These are phyloP conservation scores for Poeciliopsis presidionis DNA, from an alignment of 2,797 vertebrate genomes.

Conservation along the genomic window DNA sequence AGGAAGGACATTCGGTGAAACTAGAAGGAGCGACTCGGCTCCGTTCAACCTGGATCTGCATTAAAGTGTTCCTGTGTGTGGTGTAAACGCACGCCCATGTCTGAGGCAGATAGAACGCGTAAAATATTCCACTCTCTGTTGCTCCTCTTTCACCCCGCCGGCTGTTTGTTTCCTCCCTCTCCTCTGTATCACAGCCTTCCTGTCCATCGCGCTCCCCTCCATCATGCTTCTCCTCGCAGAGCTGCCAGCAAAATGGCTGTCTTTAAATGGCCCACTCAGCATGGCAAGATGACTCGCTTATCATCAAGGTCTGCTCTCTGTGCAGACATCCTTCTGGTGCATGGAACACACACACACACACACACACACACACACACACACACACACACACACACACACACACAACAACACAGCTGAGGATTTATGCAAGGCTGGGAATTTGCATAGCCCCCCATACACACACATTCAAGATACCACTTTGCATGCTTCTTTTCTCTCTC, in stretches of 20 bases:
- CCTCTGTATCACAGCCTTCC: constrained; percentile 35
- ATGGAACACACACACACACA: constrained; percentile 14
- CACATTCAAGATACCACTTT: constrained; percentile 4
- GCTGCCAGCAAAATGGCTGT: constrained; percentile 65
- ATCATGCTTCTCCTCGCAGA: constrained; percentile 57
- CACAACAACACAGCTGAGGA: constrained; percentile 30
- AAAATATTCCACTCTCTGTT: constrained; percentile 22
- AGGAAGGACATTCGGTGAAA: constrained; percentile 1
- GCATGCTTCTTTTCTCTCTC: background rate
- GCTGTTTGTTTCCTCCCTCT: constrained; percentile 49
- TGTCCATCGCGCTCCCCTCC: constrained; percentile 55
- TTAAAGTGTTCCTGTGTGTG: background rate
- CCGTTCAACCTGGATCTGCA: constrained; percentile 1
- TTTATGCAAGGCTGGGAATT: constrained; percentile 45
- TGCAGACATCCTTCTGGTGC: constrained; percentile 31
- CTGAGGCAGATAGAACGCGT: constrained; percentile 22
- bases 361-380: background rate
- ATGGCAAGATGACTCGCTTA: constrained; percentile 69
- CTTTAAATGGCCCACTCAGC: constrained; percentile 76
- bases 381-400: too few relatives aligned
- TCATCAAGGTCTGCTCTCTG: constrained; percentile 69
- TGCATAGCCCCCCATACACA: constrained; percentile 19
- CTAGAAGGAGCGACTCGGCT: background rate
- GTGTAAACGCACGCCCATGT: constrained; percentile 10
- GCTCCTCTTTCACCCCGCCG: constrained; percentile 35